Conservation (phyloP, 1,140 invertebrate genomes). For the Armadillidium nasatum region DNA sequence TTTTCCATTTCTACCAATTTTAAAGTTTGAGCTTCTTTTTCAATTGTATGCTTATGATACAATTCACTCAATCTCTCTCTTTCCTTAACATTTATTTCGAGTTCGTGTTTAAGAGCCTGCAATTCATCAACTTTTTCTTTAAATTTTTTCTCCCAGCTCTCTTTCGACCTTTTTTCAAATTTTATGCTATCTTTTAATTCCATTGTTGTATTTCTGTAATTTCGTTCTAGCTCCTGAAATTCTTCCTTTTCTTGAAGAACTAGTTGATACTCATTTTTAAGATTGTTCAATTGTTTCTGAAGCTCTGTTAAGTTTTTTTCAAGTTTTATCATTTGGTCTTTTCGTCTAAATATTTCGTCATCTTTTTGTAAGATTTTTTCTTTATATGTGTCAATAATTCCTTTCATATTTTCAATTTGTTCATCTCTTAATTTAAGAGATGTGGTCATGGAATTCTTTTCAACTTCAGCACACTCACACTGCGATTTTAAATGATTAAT, state of each 20-base stretch:
- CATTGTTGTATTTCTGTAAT: constrained; percentile 22
- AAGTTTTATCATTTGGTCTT: constrained; percentile 23
- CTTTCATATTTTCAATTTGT: constrained; percentile 37
- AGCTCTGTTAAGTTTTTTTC: constrained; percentile 27
- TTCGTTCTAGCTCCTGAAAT: constrained; percentile 31
- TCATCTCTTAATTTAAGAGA: constrained; percentile 30
- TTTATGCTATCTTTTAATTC: constrained; percentile 33
- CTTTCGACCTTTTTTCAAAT: constrained; percentile 37
- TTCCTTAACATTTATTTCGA: background rate
- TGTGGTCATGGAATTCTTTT: constrained; percentile 28
- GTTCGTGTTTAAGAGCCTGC: background rate
- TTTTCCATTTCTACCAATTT: background rate
- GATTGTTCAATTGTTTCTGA: constrained; percentile 22
- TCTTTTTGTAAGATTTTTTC: constrained; percentile 36
- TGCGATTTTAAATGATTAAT: background rate
- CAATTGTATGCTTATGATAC: background rate
- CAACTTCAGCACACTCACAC: constrained; percentile 24
- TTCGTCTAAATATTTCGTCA: constrained; percentile 30
- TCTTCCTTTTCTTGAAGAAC: constrained; percentile 31
- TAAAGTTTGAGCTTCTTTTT: background rate
- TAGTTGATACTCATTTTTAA: constrained; percentile 30
- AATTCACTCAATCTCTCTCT: background rate
- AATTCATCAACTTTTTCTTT: background rate
- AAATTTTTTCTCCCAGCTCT: constrained; percentile 30
- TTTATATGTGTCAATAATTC: constrained; percentile 29